Conservation (phyloP, 2,113 vertebrate species). For the Labrus mixtus region DNA sequence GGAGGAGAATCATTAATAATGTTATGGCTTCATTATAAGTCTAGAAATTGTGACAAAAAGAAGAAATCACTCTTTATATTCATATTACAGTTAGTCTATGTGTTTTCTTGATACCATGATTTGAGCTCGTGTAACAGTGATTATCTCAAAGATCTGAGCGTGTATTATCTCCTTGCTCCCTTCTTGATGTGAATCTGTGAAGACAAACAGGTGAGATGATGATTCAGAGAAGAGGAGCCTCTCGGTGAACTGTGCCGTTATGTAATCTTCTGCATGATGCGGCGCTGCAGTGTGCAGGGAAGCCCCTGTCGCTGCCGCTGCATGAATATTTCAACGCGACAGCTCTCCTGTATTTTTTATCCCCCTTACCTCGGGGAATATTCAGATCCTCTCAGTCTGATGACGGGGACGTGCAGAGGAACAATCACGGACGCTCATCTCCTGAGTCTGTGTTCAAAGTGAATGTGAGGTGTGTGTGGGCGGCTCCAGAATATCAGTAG, state of each 20-base stretch:
- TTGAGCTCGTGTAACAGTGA: too few species aligned
- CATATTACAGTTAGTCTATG: too few species aligned
- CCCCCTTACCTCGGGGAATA: conserved; percentile 3
- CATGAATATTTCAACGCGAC: conserved; percentile 61
- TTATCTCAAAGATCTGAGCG: too few species aligned
- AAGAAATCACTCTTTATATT: too few species aligned
- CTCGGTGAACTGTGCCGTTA: conserved; percentile 45
- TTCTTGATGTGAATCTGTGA: too few species aligned
- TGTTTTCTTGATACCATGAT: too few species aligned
- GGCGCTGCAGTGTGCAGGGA: conserved; percentile 38
- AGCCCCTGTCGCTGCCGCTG: conserved; percentile 9
- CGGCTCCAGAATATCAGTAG: conserved; percentile 35
- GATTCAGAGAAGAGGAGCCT: conserved; percentile 1
- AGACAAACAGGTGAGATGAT: neutral
- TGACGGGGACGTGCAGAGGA: neutral
- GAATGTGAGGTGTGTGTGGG: conserved; percentile 41
- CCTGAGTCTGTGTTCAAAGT: neutral
- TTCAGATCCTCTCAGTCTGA: conserved; percentile 1
- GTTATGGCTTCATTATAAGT: too few species aligned
- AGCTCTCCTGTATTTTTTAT: conserved; percentile 17
- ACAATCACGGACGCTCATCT: conserved; percentile 27
- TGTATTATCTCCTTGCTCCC: too few species aligned
- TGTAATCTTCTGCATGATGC: conserved; percentile 39
- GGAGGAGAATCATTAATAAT: too few species aligned
- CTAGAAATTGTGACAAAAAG: too few species aligned